These are phyloP conservation scores for Lagopus muta DNA, from an alignment of 2,113 vertebrate species.

Conservation along the genomic window DNA sequence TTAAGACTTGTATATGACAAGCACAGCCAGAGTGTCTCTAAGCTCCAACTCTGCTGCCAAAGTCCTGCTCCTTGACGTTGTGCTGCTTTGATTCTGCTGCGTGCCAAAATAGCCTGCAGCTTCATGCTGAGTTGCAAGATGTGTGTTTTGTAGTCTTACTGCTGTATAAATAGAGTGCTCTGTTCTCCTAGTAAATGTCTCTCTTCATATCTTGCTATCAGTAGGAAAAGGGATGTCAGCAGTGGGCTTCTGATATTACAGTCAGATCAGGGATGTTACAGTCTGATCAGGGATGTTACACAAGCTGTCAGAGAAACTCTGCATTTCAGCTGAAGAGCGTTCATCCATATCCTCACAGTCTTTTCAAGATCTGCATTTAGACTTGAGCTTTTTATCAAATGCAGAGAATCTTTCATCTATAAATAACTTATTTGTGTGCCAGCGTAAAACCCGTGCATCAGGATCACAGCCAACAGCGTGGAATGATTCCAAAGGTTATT, in stretches of 20 bases:
- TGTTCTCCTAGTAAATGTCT: neutral
- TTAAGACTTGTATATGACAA: neutral
- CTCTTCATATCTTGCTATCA: neutral
- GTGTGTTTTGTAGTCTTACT: neutral
- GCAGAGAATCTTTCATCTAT: neutral
- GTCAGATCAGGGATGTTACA: neutral
- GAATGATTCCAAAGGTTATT: neutral
- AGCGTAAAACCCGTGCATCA: neutral
- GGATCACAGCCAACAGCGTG: neutral
- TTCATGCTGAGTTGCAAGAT: neutral
- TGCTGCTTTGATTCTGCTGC: neutral
- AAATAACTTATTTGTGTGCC: neutral
- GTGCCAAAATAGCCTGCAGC: neutral
- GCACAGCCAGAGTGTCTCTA: neutral
- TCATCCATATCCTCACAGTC: neutral
- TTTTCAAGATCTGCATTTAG: neutral
- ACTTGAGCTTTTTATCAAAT: neutral
- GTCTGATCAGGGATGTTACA: neutral
- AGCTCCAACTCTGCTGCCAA: neutral
- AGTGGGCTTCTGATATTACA: neutral
- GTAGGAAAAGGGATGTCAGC: neutral
- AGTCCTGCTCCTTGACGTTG: neutral
- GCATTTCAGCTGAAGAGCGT: neutral
- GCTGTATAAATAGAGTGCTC: neutral
- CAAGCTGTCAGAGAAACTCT: neutral